phyloP scores from a whole-genome alignment of 2,113 vertebrate genomes.

The Nymphicus hollandicus region DNA sequence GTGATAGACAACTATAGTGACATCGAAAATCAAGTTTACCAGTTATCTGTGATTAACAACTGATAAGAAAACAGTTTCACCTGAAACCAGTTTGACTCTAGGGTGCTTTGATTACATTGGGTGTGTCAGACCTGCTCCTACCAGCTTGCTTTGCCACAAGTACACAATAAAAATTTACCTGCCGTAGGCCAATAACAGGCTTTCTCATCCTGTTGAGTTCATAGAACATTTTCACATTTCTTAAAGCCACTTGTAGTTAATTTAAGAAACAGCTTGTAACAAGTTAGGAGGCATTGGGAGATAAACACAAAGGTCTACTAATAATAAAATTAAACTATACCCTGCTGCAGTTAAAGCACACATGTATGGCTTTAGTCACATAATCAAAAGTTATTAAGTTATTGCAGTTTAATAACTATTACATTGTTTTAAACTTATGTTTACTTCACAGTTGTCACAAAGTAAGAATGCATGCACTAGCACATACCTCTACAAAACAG shows the following conservation, averaged over 20 bases:
- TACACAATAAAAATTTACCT: not conserved
- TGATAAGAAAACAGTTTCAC: not conserved
- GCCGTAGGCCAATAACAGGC: not conserved
- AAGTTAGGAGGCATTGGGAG: not conserved
- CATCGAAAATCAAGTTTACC: not conserved
- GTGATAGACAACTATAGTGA: not conserved
- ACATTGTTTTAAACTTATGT: not conserved
- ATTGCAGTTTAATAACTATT: not conserved
- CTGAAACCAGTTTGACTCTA: constrained; percentile 2
- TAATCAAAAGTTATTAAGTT: not conserved
- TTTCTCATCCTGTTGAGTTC: not conserved
- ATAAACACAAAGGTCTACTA: not conserved
- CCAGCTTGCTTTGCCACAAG: not conserved
- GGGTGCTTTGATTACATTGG: not conserved
- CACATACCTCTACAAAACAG: not conserved
- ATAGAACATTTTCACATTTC: not conserved
- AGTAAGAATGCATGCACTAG: not conserved
- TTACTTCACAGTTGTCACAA: not conserved
- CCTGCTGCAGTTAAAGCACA: not conserved
- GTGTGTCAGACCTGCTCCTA: not conserved
- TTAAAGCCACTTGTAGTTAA: not conserved
- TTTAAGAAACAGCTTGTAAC: not conserved
- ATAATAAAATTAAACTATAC: not conserved
- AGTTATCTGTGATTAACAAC: not conserved
- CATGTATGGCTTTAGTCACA: not conserved